A percentile compares a stretch with the other conserved stretches of the same genome.
Conservation (phyloP, 2,113 vertebrate genomes). For the Gnathonemus longibarbis region DNA sequence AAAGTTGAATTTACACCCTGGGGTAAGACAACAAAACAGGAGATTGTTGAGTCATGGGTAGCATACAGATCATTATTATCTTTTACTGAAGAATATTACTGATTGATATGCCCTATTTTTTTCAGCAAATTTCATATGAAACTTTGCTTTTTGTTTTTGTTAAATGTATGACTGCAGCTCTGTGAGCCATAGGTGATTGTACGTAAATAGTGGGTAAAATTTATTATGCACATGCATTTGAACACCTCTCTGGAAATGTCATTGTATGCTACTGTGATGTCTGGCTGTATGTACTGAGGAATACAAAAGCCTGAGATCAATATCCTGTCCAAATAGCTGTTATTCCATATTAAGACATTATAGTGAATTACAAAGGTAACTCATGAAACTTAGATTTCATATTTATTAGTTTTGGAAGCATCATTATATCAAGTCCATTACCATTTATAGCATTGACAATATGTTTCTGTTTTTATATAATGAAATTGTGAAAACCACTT, state of each 20-base stretch:
- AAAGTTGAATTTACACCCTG: neutral
- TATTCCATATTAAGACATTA: neutral
- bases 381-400: neutral
- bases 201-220: neutral
- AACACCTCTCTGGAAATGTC: neutral
- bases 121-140: neutral
- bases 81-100: neutral
- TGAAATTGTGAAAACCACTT: neutral
- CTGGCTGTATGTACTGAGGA: neutral
- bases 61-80: neutral
- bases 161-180: neutral
- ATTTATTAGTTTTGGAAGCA: neutral
- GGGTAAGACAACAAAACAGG: neutral
- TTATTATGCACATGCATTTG: neutral
- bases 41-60: neutral
- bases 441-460: neutral
- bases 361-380: neutral
- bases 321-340: neutral
- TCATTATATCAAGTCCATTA: neutral
- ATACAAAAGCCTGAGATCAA: neutral
- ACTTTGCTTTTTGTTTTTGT: neutral
- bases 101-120: neutral
- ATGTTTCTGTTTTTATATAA: neutral
- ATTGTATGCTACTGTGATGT: neutral
- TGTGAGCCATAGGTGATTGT: neutral